These are phyloP conservation scores for Himalopsyche kuldschensis DNA, from an alignment of 2,888 invertebrate species.

Conservation along the genomic window DNA sequence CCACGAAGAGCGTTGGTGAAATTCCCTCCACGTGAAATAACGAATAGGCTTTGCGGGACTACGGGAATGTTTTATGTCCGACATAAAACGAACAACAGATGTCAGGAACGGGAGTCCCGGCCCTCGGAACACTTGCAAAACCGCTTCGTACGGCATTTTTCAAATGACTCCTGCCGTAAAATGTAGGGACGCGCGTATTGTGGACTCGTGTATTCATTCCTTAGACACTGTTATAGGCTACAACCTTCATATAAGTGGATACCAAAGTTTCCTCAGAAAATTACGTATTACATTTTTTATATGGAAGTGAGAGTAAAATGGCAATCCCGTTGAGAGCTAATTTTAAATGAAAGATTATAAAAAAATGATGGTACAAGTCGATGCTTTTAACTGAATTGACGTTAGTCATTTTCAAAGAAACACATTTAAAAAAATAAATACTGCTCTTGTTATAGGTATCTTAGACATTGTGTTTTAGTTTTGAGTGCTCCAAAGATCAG, in stretches of 20 bases:
- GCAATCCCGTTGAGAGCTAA: too few relatives aligned
- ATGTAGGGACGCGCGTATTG: not conserved
- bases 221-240: not conserved
- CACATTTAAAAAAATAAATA: too few relatives aligned
- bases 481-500: too few relatives aligned
- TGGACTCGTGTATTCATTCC: not conserved
- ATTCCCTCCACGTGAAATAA: not conserved
- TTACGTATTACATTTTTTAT: too few relatives aligned
- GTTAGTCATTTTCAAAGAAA: too few relatives aligned
- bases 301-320: too few relatives aligned
- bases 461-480: too few relatives aligned
- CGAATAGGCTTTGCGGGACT: not conserved
- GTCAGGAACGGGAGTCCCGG: conserved; percentile 13
- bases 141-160: conserved; percentile 17
- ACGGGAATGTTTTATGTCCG: conserved; percentile 19
- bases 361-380: too few relatives aligned
- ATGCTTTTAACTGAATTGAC: too few relatives aligned
- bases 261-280: not conserved
- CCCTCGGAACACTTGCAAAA: conserved; percentile 1
- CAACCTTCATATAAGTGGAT: not conserved
- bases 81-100: conserved; percentile 30
- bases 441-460: too few relatives aligned
- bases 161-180: conserved; percentile 17
- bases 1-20: not conserved
- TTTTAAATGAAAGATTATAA: too few relatives aligned